Evolutionary conservation across 2,888 invertebrate genomes (phyloP), one percentile per base, ranked within the genome.

Genomic region (Scrobipalpa costella): DNA sequence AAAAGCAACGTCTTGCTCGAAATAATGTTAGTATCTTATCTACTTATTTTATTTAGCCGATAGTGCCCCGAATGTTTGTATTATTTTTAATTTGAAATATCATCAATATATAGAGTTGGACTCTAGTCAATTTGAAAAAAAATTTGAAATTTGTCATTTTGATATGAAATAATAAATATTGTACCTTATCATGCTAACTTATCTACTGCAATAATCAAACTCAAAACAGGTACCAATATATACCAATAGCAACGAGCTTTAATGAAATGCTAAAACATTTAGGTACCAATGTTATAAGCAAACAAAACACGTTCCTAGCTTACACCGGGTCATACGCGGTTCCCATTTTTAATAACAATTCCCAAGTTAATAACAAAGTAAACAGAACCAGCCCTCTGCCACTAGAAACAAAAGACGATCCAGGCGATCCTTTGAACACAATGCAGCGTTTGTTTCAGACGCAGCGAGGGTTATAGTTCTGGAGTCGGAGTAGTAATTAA

Each of bases 311-410:
- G 55, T 44, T 17, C 55, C 17, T 11, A 38, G 19, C 7, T 19
- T 58, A 44, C 55, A 65, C 19, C 17, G 65, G 66, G 66, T 64
- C 66, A 64, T 68, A 66, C 59, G 61, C 68, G 67, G 67, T 68
- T 65, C 72, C 73, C 73, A 76, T 81, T 83, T 84, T 81, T 84
- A 83, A 80, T 82, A 84, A 83, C 80, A 81, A 80, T 80, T 76
- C 80, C 81, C 84, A 73, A 79, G 83, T 80, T 81, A 83, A 84
- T 83, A 81, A 77, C 77, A 76, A 78, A 71, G 76, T 78, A 81
- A 80, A 85, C 80, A 79, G 64, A 61, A 65, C 67, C 72, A 68
- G 69, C 70, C 76, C 77, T 77, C 69, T 71, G 76, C 19, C 36
- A 17, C 57, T 58, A 36, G 44, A 61, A 52, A 61, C 62, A 62